Conservation (phyloP, 64 coral and sea anemone species). For the Exaiptasia diaphana region DNA sequence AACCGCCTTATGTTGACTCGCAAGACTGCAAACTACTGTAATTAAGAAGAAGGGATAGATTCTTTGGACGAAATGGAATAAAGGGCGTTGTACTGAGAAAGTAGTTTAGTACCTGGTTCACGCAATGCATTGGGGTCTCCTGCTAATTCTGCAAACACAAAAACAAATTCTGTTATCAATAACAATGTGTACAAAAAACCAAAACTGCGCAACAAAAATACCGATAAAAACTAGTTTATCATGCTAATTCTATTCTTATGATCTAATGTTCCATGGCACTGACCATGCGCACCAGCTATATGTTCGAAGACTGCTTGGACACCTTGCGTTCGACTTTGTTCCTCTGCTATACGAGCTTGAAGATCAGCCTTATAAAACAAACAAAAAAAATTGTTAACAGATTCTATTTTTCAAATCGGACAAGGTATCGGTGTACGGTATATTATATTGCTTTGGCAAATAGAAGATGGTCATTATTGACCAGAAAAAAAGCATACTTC, state of each 20-base stretch:
- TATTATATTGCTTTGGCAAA: not conserved
- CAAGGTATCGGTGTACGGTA: not conserved
- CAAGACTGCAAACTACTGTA: no score
- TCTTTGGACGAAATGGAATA: no score
- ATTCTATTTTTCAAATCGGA: not conserved
- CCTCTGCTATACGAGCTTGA: constrained; percentile 85
- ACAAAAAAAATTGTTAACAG: no score
- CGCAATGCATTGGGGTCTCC: constrained; percentile 58
- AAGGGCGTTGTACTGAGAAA: no score
- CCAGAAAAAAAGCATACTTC: constrained; percentile 41
- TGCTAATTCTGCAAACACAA: constrained; percentile 55
- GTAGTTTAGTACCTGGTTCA: constrained; percentile 66
- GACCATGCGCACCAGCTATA: constrained; percentile 57
- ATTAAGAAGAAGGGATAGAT: no score
- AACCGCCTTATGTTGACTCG: no score
- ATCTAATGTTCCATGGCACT: no score
- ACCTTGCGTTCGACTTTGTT: constrained; percentile 73
- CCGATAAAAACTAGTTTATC: no score
- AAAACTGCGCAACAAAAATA: no score
- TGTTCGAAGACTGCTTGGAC: constrained; percentile 47
- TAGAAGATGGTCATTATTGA: not conserved
- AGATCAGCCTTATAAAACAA: constrained; percentile 62
- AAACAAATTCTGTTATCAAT: not conserved
- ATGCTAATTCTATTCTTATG: no score
- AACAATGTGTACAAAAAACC: not conserved